Conservation (phyloP, 1,140 invertebrate species). For the Magallana angulata region DNA sequence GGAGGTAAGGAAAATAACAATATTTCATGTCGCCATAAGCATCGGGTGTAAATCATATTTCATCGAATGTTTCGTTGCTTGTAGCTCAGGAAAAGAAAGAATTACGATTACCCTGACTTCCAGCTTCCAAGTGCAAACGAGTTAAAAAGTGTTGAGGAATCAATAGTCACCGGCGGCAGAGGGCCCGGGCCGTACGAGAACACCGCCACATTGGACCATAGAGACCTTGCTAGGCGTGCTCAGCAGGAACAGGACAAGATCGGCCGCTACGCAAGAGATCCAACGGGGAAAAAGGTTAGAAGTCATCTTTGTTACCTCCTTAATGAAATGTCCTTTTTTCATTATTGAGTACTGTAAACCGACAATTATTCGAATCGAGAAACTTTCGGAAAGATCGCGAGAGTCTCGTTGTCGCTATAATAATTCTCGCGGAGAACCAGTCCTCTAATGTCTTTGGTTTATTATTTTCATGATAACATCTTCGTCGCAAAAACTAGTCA, state of each 20-base stretch:
- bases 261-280: background rate
- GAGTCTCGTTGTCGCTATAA: too few species aligned
- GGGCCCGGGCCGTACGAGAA: background rate
- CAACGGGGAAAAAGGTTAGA: background rate
- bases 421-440: too few species aligned
- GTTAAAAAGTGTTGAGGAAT: background rate
- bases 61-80: background rate
- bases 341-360: too few species aligned
- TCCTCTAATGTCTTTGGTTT: too few species aligned
- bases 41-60: background rate
- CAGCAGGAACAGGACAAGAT: slow-evolving; percentile 19
- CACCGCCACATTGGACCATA: slow-evolving; percentile 2
- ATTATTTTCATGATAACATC: too few species aligned
- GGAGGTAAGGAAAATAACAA: background rate
- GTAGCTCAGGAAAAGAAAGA: background rate
- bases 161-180: background rate
- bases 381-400: too few species aligned
- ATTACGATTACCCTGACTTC: background rate
- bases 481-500: background rate
- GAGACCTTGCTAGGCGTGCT: background rate
- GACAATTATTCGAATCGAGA: too few species aligned
- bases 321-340: too few species aligned
- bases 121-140: background rate
- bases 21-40: background rate
- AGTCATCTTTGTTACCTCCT: too few species aligned